phyloP scores from a whole-genome alignment of 2,888 invertebrate genomes.

The Philhelius pedissequus region DNA sequence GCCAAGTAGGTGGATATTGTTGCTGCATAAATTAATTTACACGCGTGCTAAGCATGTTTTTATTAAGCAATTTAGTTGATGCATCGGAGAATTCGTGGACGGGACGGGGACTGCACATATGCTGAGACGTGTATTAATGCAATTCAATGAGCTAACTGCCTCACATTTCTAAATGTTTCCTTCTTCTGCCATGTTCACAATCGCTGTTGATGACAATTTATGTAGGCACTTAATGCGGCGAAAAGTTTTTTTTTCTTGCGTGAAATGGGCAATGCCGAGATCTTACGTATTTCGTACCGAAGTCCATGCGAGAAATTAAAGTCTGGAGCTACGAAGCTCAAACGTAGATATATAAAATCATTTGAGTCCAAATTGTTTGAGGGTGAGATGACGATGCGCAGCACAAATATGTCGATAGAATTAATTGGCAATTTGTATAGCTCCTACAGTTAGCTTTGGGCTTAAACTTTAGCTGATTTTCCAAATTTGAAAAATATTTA shows the following conservation, averaged over 20 bases:
- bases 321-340: neutral
- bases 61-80: constrained; percentile 57
- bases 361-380: constrained; percentile 53
- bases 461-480: constrained; percentile 7
- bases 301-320: constrained; percentile 2
- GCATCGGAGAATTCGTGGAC: neutral
- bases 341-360: neutral
- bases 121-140: neutral
- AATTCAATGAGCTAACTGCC: neutral
- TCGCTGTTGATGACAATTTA: constrained; percentile 40
- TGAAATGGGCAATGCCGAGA: constrained; percentile 23
- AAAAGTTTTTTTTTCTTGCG: constrained; percentile 46
- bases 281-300: constrained; percentile 13
- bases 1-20: constrained; percentile 51
- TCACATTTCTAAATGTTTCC: constrained; percentile 25
- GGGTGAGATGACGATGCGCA: constrained; percentile 56
- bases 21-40: constrained; percentile 64
- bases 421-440: constrained; percentile 36
- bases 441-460: neutral
- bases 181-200: constrained; percentile 18
- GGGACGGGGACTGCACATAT: neutral
- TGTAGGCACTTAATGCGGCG: constrained; percentile 48
- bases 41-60: constrained; percentile 65
- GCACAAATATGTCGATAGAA: constrained; percentile 43
- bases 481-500: constrained; percentile 39